Evolutionary conservation across 2,113 vertebrate genomes (phyloP), one percentile per base, ranked within the genome.

Genomic region (Chionis minor): DNA sequence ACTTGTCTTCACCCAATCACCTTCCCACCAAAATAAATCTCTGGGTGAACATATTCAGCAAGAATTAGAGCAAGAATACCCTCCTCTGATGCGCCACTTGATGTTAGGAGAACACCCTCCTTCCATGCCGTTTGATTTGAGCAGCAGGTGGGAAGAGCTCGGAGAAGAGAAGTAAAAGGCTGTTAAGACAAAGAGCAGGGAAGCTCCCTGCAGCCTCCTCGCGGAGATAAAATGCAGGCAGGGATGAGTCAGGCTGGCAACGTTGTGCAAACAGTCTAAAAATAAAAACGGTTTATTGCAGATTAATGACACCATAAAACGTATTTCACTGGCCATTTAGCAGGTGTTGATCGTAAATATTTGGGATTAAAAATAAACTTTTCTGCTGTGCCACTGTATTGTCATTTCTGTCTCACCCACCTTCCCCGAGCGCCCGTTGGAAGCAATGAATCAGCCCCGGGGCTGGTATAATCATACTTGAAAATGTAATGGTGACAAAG

Each of bases 211-310:
- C 79, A 87, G 92, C 81, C 69, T 84, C 82, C 82, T 58, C 24
- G 1, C 35, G 26, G 65, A 51, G 38, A 28, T 6, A 21, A 78
- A 47, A 14, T 1, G 5, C 67, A 23, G 58, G 54, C 83, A 75
- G 66, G 81, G 89, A 58, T 90, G 89, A 90, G 74, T 91, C 94
- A 93, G 84, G 26, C n/a, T 54, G 81, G 75, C 75, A 40, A 24
- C 38, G 6, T 7, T 42, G 70, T 77, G 83, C 77, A 89, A 93
- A 81, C 77, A 91, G 44, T 2, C 92, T 77, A 32, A 85, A 94
- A 95, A 91, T 32, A 86, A 72, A 63, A 42, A 6, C 0, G 2
- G 27, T 33, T 91, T 92, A 49, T 47, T 73, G 92, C 92, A 61
- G 65, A 75, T 80, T 44, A 94, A 88, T 21, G 69, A 35, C 62